Conservation (phyloP, 2,888 invertebrate genomes). For the Cryptophagus acutangulus region DNA sequence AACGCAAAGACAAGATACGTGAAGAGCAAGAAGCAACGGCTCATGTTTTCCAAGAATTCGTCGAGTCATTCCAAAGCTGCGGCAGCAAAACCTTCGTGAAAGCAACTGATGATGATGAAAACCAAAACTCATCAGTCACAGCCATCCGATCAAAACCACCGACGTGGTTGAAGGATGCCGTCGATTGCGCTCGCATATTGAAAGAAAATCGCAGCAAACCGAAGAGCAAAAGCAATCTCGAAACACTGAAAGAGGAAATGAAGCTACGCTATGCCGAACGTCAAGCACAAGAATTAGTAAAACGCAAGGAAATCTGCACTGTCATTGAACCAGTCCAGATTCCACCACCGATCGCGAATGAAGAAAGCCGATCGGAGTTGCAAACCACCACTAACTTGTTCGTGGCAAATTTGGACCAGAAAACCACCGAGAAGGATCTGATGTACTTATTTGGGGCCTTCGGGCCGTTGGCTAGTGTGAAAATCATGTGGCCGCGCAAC, state of each 20-base stretch:
- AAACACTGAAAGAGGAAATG: slow-evolving; percentile 94
- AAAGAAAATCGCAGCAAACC: slow-evolving; percentile 49
- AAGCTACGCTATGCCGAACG: slow-evolving; percentile 91
- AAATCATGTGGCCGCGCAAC: slow-evolving; percentile 99
- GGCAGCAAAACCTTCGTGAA: too few species aligned
- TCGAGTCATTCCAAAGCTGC: slow-evolving; percentile 86
- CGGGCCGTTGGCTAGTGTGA: slow-evolving; percentile 96
- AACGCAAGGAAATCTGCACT: slow-evolving; percentile 24
- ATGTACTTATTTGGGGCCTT: slow-evolving; percentile 96
- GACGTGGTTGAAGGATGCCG: slow-evolving; percentile 57
- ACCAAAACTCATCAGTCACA: too few species aligned
- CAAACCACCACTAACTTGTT: slow-evolving; percentile 95
- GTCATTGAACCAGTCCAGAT: too few species aligned
- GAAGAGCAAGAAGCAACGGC: slow-evolving; percentile 85
- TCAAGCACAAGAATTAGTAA: slow-evolving; percentile 60
- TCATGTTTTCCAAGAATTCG: slow-evolving; percentile 91
- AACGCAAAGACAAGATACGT: slow-evolving; percentile 46
- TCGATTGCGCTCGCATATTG: slow-evolving; percentile 61
- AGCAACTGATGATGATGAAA: slow-evolving; percentile 74
- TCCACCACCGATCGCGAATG: neutral
- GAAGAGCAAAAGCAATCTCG: slow-evolving; percentile 80
- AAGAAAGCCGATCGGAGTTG: slow-evolving; percentile 76
- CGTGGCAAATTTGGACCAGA: slow-evolving; percentile 91
- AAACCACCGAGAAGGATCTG: slow-evolving; percentile 89
- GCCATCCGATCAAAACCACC: too few species aligned